phyloP scores from a whole-genome alignment of 37 sponge, comb jelly and placozoan species.

The Spongilla lacustris region DNA sequence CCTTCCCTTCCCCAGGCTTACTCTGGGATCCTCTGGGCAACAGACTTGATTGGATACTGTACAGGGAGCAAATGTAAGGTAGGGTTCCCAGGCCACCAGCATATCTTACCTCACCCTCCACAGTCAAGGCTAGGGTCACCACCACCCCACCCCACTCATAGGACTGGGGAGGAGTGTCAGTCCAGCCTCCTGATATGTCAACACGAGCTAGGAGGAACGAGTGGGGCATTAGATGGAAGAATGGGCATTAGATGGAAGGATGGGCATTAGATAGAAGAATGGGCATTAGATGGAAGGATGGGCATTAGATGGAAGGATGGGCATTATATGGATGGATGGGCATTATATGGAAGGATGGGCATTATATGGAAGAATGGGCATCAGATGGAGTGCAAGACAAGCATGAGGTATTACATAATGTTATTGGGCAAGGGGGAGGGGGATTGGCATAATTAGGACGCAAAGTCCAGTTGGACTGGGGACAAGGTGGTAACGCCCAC shows the following conservation, averaged over 20 bases:
- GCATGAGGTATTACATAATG: too few species aligned
- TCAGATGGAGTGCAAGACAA: background rate
- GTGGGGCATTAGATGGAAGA: background rate
- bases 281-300: too few species aligned
- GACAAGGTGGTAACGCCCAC: background rate
- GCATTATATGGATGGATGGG: too few species aligned
- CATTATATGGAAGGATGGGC: too few species aligned
- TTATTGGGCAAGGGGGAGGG: background rate
- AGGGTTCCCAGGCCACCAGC: background rate
- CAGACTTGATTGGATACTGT: conserved; percentile 63
- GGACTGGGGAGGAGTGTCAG: conserved; percentile 85
- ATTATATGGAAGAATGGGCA: background rate
- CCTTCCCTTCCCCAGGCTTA: conserved; percentile 14
- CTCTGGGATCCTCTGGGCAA: conserved; percentile 59
- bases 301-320: too few species aligned
- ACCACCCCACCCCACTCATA: conserved; percentile 87
- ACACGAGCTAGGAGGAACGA: conserved; percentile 41
- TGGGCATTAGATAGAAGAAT: background rate
- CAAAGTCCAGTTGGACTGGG: too few species aligned
- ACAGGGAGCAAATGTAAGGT: background rate
- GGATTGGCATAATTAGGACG: background rate
- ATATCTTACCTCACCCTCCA: conserved; percentile 51
- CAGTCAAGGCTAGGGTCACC: conserved; percentile 61
- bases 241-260: background rate
- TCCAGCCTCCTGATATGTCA: conserved; percentile 84